These are phyloP conservation scores for Heteropelma amictum DNA, from an alignment of 2,888 invertebrate species.

Conservation along the genomic window DNA sequence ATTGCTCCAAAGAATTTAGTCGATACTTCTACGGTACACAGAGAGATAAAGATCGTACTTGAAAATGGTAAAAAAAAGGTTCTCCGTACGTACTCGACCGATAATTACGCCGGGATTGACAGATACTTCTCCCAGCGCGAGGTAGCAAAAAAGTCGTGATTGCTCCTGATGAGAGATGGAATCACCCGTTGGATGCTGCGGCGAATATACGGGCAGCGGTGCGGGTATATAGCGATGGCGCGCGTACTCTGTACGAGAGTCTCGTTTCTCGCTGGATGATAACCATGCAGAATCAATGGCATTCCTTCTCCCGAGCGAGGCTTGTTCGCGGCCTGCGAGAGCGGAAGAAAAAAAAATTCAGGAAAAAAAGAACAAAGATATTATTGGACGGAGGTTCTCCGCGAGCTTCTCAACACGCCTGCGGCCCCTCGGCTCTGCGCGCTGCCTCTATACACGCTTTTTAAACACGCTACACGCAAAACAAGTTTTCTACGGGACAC, in stretches of 20 bases:
- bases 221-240: conserved; percentile 48
- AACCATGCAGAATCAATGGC: conserved; percentile 71
- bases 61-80: no score
- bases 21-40: no score
- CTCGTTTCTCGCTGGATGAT: conserved; percentile 69
- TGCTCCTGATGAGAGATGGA: conserved; percentile 22
- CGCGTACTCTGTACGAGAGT: conserved; percentile 61
- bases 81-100: no score
- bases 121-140: not conserved
- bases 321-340: conserved; percentile 33
- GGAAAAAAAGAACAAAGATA: no score
- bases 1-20: no score
- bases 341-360: conserved; percentile 25
- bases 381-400: conserved; percentile 27
- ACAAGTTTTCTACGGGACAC: no score
- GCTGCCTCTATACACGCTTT: no score
- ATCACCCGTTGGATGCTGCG: conserved; percentile 62
- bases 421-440: no score
- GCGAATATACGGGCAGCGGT: not conserved
- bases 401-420: conserved; percentile 13
- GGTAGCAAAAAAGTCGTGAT: not conserved
- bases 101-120: no score
- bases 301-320: conserved; percentile 67
- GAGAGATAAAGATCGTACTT: no score
- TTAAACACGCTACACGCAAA: no score